phyloP scores from a whole-genome alignment of 2,797 vertebrate genomes.

The Ceryle rudis region DNA sequence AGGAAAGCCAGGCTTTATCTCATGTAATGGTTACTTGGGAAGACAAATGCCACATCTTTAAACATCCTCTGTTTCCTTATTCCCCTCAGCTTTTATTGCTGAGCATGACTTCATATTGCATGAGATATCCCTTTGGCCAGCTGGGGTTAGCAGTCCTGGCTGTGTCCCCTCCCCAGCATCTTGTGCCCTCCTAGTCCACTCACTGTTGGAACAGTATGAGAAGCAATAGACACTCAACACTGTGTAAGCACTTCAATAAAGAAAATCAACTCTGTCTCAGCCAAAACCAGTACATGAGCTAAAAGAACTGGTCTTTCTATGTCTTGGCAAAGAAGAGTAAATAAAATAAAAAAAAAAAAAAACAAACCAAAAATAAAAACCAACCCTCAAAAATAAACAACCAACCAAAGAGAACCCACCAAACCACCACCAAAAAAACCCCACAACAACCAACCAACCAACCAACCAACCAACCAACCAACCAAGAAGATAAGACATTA shows the following conservation, averaged over 20 bases:
- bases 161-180: fast-evolving
- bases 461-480: too few relatives aligned
- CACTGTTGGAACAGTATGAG: fast-evolving
- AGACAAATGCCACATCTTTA: neutral
- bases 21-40: fast-evolving
- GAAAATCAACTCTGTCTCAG: neutral
- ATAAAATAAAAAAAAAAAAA: too few relatives aligned
- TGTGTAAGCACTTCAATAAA: neutral
- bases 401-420: neutral
- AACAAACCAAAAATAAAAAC: too few relatives aligned
- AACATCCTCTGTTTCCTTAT: neutral
- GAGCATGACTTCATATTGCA: fast-evolving
- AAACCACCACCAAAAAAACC: neutral
- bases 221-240: neutral
- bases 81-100: neutral
- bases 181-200: neutral
- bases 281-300: neutral
- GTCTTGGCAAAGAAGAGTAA: neutral
- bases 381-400: too few relatives aligned
- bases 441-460: neutral
- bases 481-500: neutral
- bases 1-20: neutral
- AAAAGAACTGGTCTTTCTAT: neutral
- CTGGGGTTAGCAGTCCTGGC: fast-evolving
- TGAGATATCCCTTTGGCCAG: neutral